Conservation (phyloP, 2,797 vertebrate species). For the Numenius phaeopus region DNA sequence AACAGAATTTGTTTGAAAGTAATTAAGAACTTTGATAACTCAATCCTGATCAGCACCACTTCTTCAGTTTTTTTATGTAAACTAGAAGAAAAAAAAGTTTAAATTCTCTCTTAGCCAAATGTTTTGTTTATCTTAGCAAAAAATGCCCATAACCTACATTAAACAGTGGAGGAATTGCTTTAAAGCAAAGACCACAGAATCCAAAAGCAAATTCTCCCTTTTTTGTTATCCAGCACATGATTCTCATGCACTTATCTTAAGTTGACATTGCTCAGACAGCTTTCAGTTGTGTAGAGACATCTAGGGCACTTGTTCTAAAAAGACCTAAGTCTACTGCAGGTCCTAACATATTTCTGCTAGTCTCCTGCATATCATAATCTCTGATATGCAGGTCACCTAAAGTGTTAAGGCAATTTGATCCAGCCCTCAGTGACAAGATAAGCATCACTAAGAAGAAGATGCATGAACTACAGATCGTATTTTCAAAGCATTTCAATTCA, state of each 20-base stretch:
- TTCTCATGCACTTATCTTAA: neutral
- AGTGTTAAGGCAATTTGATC: neutral
- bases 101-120: neutral
- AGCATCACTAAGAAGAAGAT: neutral
- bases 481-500: slow-evolving; percentile 45
- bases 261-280: neutral
- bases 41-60: neutral
- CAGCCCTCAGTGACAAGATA: neutral
- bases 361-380: neutral
- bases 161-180: neutral
- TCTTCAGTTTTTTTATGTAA: neutral
- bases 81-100: neutral
- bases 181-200: neutral
- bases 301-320: neutral
- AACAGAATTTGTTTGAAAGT: neutral
- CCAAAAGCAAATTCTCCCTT: neutral
- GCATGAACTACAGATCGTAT: neutral
- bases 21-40: neutral
- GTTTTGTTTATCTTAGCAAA: neutral
- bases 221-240: rapidly evolving
- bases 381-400: neutral
- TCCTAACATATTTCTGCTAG: neutral
- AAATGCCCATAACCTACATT: neutral
- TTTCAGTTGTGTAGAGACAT: neutral
- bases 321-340: neutral